A percentile compares a stretch with the other conserved stretches of the same genome.
phyloP scores from a whole-genome alignment of 64 coral and sea anemone genomes.

The Pocillopora damicornis region DNA sequence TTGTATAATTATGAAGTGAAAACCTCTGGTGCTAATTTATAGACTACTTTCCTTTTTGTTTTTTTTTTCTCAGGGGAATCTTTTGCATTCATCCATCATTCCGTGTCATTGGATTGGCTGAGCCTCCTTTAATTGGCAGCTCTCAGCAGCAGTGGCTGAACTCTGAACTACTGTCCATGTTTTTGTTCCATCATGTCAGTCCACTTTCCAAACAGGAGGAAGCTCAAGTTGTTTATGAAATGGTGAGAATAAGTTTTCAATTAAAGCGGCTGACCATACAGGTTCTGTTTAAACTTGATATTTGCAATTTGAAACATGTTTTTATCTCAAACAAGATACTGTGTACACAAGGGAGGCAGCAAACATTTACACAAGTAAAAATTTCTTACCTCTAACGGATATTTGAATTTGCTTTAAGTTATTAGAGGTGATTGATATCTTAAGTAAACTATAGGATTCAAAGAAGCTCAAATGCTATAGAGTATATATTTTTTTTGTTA shows the following conservation, averaged over 20 bases:
- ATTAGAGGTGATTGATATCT: too few relatives aligned
- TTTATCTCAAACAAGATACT: too few relatives aligned
- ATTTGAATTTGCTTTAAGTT: too few relatives aligned
- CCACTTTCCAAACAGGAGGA: slow-evolving; percentile 75
- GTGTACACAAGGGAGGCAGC: too few relatives aligned
- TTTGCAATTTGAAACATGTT: too few relatives aligned
- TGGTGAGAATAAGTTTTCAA: slow-evolving; percentile 45
- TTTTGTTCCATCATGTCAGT: slow-evolving; percentile 86
- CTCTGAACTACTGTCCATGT: slow-evolving; percentile 90
- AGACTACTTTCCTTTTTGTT: not conserved
- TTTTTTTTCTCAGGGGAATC: slow-evolving; percentile 42
- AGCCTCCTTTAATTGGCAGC: slow-evolving; percentile 72
- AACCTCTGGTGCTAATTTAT: not conserved
- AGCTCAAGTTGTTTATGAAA: slow-evolving; percentile 82
- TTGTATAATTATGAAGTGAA: too few relatives aligned
- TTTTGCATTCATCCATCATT: slow-evolving; percentile 87
- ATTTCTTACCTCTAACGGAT: too few relatives aligned
- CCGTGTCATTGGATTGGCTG: slow-evolving; percentile 86
- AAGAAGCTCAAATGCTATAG: too few relatives aligned
- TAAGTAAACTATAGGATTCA: too few relatives aligned
- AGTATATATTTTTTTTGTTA: too few relatives aligned
- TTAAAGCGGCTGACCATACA: not conserved
- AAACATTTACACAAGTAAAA: too few relatives aligned
- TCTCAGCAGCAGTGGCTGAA: slow-evolving; percentile 89
- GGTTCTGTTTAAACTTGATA: too few relatives aligned